Evolutionary conservation across 2,797 vertebrate genomes (phyloP), one percentile per base, ranked within the genome.

Genomic region (Todus mexicanus): DNA sequence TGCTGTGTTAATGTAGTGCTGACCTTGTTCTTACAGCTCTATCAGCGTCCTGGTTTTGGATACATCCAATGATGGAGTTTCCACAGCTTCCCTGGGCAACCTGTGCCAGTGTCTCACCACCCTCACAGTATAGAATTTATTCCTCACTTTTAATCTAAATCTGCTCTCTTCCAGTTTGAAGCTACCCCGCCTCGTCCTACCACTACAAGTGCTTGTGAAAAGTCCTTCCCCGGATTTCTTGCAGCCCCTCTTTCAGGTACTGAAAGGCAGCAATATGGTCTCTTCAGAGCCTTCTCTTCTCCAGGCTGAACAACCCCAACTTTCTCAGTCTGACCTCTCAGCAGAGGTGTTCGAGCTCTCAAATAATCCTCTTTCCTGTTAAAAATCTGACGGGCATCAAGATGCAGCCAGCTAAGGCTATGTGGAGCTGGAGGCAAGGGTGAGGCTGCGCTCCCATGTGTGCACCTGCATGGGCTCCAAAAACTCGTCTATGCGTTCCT

Each of bases 371-470:
- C 26, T 57, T 43, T 40, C 53, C 31, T 17, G 2, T 12, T 45
- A n/a, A 85, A 79, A 61, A 31, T 12, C 37, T 15, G 25, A 19
- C 10, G 1, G 2, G 29, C 8, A 33, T 33, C 8, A 23, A 16
- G 31, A 61, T 27, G 25, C 16, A 78, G 47, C 61, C 59, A 56
- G 47, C 15, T 6, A 6, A 42, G 56, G n/a, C 51, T 38, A 10
- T 12, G 21, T 22, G 25, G 35, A 93, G 31, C 53, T 78, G 64
- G 75, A 57, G 45, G 65, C 45, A 81, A 51, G 38, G 47, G 25
- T 53, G 38, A 81, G 47, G 47, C 43, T 69, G 27, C 4, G 4
- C 6, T 40, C 61, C 11, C 0, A 0, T 31, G 40, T 29, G 15
- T 12, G 10, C 43, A 73, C 56, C 75, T 90, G 64, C 17, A 11